Evolutionary conservation across 2,797 vertebrate genomes (phyloP), one percentile per base, ranked within the genome.

Genomic region (Protonibea diacanthus): DNA sequence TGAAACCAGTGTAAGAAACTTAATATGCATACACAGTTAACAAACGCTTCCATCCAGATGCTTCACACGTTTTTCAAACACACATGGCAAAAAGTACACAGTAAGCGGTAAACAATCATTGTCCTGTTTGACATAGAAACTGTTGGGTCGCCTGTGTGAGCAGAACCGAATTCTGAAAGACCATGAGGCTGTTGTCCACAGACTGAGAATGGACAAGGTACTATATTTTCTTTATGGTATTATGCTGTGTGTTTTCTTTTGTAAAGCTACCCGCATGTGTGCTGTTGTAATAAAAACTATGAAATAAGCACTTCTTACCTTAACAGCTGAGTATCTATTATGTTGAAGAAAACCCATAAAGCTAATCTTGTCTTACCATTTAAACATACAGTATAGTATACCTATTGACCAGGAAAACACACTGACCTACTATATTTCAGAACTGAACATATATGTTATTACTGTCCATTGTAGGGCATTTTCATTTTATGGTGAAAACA

Each of bases 151-250:
- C 78, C 94, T 99, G 44, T 98, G 97, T 87, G 97, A 99, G 83
- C 97, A 99, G 93, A 97, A 95, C 92, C 96, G 95, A 62, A 95
- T 96, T 86, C 87, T 99, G 87, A 96, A 96, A 87, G 97, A 99
- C 67, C 97, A 99, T 47, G 97, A 99, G 76, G 92, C 95, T 48
- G 93, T 97, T 57, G 97, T 97, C 77, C 97, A 97, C 93, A 96
- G 97, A 80, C 94, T 98, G 33, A 94, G 96, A 57, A 96, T 97
- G 0, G 97, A 99, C 83, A 99, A 99, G 96, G 98, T 99, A 88
- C 14, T 65, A 23, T 0, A 17, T 52, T 15, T 23, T 56, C 5
- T 12, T 29, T 3, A 53, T 2, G n/a, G 4, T 29, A n/a, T 48
- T 27, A 29, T 33, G 27, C 4, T 0, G 2, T 61, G 17, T 38